Evolutionary conservation across 2,888 invertebrate genomes (phyloP).

Genomic region (Plutella xylostella): DNA sequence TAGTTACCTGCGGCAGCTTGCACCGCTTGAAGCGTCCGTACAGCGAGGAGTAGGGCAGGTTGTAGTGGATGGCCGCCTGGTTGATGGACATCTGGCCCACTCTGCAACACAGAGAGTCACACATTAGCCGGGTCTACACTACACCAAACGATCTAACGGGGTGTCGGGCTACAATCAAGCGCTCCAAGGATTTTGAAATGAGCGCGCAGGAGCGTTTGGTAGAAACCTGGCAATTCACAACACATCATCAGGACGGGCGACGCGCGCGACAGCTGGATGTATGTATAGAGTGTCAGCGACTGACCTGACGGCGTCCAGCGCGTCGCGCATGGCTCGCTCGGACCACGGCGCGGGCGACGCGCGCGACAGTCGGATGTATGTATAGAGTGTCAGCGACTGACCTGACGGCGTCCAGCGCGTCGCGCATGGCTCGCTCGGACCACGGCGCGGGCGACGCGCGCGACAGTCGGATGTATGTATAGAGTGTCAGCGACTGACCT

Average conservation of each 20-base stretch:
- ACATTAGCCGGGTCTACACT: not conserved
- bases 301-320: slow-evolving; percentile 88
- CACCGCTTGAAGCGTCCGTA: slow-evolving; percentile 91
- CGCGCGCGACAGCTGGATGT: no score
- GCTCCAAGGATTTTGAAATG: no score
- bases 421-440: slow-evolving; percentile 94
- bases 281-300: no score
- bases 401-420: slow-evolving; percentile 90
- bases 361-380: slow-evolving; percentile 86
- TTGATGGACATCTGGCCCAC: slow-evolving; percentile 94
- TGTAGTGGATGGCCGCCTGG: slow-evolving; percentile 92
- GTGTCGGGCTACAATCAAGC: no score
- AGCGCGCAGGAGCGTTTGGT: no score
- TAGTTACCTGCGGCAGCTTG: slow-evolving; percentile 76
- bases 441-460: slow-evolving; percentile 92
- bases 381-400: no score
- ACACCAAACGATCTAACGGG: not conserved
- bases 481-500: no score
- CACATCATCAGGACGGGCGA: no score
- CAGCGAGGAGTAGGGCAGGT: slow-evolving; percentile 89
- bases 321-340: slow-evolving; percentile 93
- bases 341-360: slow-evolving; percentile 95
- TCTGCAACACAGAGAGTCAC: slow-evolving; percentile 46
- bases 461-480: slow-evolving; percentile 87
- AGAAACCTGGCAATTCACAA: no score